A percentile compares a stretch with the other conserved stretches of the same genome.
Evolutionary conservation across 1,140 invertebrate species (phyloP).

Genomic region (Drosophila ercepeae): DNA sequence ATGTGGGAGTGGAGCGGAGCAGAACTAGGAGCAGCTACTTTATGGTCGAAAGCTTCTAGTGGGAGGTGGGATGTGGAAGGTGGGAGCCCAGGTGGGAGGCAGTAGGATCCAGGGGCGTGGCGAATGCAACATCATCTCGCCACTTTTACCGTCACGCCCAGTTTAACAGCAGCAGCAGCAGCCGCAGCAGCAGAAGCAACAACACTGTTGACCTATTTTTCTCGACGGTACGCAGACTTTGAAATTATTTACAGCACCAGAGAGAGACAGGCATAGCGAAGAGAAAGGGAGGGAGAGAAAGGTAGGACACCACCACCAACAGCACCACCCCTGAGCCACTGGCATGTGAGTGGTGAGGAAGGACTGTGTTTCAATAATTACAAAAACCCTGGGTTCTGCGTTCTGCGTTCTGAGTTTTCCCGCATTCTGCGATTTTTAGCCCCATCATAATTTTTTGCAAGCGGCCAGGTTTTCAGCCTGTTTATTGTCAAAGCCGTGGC

Average conservation of each 20-base stretch:
- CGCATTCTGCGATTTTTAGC: constrained; percentile 26
- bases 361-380: constrained; percentile 58
- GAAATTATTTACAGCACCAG: constrained; percentile 73
- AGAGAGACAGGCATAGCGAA: constrained; percentile 27
- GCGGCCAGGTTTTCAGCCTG: constrained; percentile 52
- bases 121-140: constrained; percentile 70
- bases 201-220: constrained; percentile 75
- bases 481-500: constrained; percentile 62
- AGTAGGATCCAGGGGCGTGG: constrained; percentile 25
- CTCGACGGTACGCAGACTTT: constrained; percentile 50
- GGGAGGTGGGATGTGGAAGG: too few relatives aligned
- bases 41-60: constrained; percentile 33
- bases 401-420: neutral
- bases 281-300: constrained; percentile 13
- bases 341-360: constrained; percentile 14
- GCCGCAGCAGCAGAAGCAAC: constrained; percentile 23
- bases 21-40: constrained; percentile 20
- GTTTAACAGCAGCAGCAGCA: constrained; percentile 56
- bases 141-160: constrained; percentile 75
- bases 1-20: constrained; percentile 37
- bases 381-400: neutral
- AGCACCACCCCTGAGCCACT: constrained; percentile 11
- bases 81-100: neutral
- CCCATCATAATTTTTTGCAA: constrained; percentile 59
- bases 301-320: neutral